phyloP scores from a whole-genome alignment of 2,888 invertebrate species.

The Athetis lepigone region DNA sequence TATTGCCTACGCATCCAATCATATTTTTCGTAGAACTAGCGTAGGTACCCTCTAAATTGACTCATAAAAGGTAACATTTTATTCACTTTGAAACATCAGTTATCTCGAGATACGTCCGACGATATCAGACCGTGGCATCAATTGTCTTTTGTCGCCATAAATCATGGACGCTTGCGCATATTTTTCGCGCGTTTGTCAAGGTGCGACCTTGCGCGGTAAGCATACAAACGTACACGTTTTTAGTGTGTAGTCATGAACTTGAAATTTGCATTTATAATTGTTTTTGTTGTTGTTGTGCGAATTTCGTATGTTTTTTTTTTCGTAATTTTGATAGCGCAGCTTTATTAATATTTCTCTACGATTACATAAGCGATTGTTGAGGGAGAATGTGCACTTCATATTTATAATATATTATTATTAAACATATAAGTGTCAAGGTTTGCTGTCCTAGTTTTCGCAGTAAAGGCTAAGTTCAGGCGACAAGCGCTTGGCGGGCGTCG shows the following conservation, averaged over 20 bases:
- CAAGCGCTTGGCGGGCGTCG: not conserved
- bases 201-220: constrained; percentile 51
- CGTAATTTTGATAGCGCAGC: constrained; percentile 14
- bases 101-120: constrained; percentile 36
- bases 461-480: constrained; percentile 21
- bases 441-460: constrained; percentile 31
- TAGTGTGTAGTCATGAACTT: constrained; percentile 51
- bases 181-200: constrained; percentile 53
- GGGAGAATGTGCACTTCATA: constrained; percentile 17
- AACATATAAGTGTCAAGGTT: constrained; percentile 43
- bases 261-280: constrained; percentile 57
- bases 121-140: constrained; percentile 53
- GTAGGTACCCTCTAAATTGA: constrained; percentile 1
- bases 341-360: constrained; percentile 14
- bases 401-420: constrained; percentile 26
- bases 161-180: constrained; percentile 55
- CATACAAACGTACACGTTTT: constrained; percentile 47
- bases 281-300: constrained; percentile 43
- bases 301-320: constrained; percentile 7
- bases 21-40: constrained; percentile 23
- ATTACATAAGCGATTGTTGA: constrained; percentile 19
- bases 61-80: constrained; percentile 14
- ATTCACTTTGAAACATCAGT: constrained; percentile 35
- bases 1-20: constrained; percentile 27
- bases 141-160: constrained; percentile 58